Base-by-base conservation (phyloP, 2,113 vertebrate genomes). In the Lates calcarifer region DNA sequence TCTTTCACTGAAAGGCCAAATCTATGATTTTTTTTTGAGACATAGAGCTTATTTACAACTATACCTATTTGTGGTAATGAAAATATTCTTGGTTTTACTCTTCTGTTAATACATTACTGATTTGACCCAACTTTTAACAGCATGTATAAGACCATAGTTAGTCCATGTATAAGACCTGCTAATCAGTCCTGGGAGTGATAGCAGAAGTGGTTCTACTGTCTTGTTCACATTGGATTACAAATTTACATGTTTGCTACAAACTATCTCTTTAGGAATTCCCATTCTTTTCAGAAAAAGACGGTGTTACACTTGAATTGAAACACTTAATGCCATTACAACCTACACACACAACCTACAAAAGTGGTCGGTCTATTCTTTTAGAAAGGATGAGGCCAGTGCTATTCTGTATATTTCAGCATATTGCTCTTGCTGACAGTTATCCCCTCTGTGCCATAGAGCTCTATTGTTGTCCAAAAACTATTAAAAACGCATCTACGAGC, bases 231-330 rank as follows among this genome's bases (percentile, higher is more conserved):
- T 65, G 47, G 6, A 7, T 45, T 35, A 14, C 51, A 70, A 26
- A 82, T 68, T 53, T 57, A 73, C 37, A 47, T 64, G 15, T 26
- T 60, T 83, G 79, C 83, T 85, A 87, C 77, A 72, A 68, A 67
- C 45, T 7, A 56, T 56, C 47, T 53, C 24, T 69, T 26, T 17
- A 55, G 45, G 72, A 73, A 81, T 35, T 20, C 37, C 73, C n/a
- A 55, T n/a, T 45, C 43, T 75, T 43, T 78, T 74, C 29, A 47
- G 77, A 39, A 69, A 79, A 84, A 51, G 12, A 39, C 28, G 5
- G 4, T 45, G n/a, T 62, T 61, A 79, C 26, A 61, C 45, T 75
- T 75, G 39, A 31, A 65, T 22, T 72, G 17, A 77, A 69, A 61
- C 68, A 28, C 15, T 53, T 20, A 76, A 65, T 71, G 55, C 56